Base-by-base conservation (phyloP, 2,113 vertebrate species). In the Gavialis gangeticus region DNA sequence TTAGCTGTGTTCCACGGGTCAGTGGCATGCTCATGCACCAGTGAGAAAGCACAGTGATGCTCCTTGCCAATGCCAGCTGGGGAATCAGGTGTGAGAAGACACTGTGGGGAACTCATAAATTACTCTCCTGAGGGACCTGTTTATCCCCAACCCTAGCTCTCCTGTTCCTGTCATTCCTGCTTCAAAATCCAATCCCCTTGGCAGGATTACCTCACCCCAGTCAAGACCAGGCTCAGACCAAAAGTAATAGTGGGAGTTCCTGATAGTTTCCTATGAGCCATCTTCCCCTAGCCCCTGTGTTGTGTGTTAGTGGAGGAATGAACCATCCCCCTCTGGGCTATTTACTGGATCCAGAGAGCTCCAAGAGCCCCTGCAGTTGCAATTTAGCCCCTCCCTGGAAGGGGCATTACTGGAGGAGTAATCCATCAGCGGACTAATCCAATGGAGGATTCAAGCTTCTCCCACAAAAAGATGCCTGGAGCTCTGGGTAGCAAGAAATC, bases 191-290 rank as follows among this genome's bases (percentile, higher is more conserved):
- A 73, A 34, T 73, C 21, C 34, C 19, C 69, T 73, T 21, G 12
- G 34, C 12, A 75, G 63, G 27, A 55, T 59, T 22, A 25, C 7
- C 3, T 4, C 34, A 46, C 2, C 1, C 2, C 4, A 2, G 2
- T 60, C 22, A 46, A 54, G 14, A 64, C 9, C 25, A 63, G 28
- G 28, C 24, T 79, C 30, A 55, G 55, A 82, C 28, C 66, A 66
- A 77, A 19, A 59, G 60, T 19, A 3, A 19, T 15, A 90, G 71
- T 46, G 17, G 18, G 66, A 69, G 66, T n/a, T 69, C 17, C n/a
- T 69, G 66, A 69, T 19, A 69, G n/a, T 30, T 28, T 67, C 64
- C 28, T 37, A 73, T 24, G 69, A 21, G 34, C 34, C 34, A 46
- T 34, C 34, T 24, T 73, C 22, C 12, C 34, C 34, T 37, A 73